Evolutionary conservation across 2,888 invertebrate species (phyloP).

Genomic region (Osedax frankpressi): DNA sequence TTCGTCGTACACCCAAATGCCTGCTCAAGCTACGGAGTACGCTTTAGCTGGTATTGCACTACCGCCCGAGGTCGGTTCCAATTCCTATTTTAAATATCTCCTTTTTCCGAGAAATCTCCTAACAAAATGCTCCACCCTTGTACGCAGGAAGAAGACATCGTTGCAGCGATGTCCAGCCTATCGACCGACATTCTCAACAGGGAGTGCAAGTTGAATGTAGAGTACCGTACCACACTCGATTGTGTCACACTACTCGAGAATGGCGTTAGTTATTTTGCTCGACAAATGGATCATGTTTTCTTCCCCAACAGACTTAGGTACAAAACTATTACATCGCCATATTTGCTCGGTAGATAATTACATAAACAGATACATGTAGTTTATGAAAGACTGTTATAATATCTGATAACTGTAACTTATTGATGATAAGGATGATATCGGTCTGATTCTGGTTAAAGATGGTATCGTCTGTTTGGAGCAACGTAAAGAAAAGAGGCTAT

Average conservation of each 20-base stretch:
- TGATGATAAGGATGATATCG: conserved; percentile 58
- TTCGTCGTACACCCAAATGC: conserved; percentile 58
- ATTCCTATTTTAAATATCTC: neutral
- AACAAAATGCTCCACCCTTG: neutral
- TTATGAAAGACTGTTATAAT: no score
- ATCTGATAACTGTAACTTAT: no score
- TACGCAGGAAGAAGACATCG: conserved; percentile 59
- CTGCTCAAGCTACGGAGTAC: conserved; percentile 67
- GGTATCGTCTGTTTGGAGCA: conserved; percentile 69
- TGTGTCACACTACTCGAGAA: conserved; percentile 35
- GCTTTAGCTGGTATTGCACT: conserved; percentile 68
- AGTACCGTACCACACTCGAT: conserved; percentile 53
- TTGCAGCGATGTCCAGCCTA: conserved; percentile 61
- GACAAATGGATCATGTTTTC: no score
- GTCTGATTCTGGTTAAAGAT: conserved; percentile 67
- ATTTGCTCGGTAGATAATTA: no score
- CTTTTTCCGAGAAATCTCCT: neutral
- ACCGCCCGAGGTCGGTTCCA: conserved; percentile 62
- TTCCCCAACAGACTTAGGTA: no score
- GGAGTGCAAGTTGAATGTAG: conserved; percentile 68
- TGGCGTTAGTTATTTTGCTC: conserved; percentile 18
- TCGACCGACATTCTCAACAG: conserved; percentile 58
- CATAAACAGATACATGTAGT: no score
- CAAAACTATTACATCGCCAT: no score
- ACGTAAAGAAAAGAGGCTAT: conserved; percentile 66